Percentiles rank a stretch among this genome's conserved stretches.
Conservation (phyloP, 1,140 invertebrate genomes). For the Ephestia elutella region DNA sequence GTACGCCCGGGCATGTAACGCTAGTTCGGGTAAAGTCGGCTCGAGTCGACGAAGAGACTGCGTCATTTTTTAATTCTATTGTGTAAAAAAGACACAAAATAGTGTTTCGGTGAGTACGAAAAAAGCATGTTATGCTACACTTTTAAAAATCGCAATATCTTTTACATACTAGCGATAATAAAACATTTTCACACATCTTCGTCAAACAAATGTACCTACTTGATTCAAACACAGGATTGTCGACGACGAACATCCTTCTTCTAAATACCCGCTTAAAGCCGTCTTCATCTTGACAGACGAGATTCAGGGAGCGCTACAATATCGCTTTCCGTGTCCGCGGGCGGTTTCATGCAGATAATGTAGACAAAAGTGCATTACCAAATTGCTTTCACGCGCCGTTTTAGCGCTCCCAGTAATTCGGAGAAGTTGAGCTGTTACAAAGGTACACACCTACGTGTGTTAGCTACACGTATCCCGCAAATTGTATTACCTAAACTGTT, state of each 20-base stretch:
- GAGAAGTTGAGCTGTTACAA: constrained; percentile 30
- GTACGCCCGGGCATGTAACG: no score
- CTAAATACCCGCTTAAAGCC: constrained; percentile 1
- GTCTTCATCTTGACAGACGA: not conserved
- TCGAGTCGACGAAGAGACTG: no score
- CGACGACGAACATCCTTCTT: not conserved
- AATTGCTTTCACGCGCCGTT: constrained; percentile 47
- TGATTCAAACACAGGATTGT: not conserved
- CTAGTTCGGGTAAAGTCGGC: no score
- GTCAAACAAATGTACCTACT: not conserved
- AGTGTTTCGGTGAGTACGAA: no score
- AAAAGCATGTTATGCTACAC: no score
- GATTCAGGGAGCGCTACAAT: not conserved
- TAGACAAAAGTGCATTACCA: constrained; percentile 52
- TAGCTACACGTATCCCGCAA: constrained; percentile 17
- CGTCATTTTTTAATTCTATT: no score
- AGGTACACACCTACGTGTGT: not conserved
- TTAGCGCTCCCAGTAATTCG: constrained; percentile 38
- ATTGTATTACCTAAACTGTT: not conserved
- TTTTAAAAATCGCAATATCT: no score
- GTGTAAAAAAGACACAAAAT: no score
- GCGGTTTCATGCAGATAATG: not conserved
- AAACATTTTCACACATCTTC: no score
- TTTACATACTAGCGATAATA: no score
- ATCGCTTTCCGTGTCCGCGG: not conserved